These are phyloP conservation scores for Torymus texanus DNA, from an alignment of 2,888 invertebrate species.

Conservation along the genomic window DNA sequence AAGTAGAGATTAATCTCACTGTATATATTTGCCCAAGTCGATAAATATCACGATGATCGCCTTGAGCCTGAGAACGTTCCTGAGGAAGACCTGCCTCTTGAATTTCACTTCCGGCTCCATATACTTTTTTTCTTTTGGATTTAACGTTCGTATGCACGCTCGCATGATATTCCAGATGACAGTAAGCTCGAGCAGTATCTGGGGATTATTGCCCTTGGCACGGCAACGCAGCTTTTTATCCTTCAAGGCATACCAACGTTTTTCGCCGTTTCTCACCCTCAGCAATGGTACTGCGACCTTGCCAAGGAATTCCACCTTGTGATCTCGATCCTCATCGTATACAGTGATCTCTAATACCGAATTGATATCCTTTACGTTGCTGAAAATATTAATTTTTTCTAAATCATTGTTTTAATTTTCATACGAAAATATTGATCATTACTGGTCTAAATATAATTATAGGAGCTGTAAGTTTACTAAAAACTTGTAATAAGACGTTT, in stretches of 20 bases:
- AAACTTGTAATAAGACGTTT: too few relatives aligned
- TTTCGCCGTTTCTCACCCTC: conserved; percentile 90
- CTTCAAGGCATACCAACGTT: conserved; percentile 96
- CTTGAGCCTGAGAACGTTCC: conserved; percentile 94
- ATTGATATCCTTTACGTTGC: conserved; percentile 96
- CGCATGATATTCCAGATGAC: conserved; percentile 95
- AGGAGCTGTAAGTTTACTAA: too few relatives aligned
- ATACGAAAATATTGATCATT: too few relatives aligned
- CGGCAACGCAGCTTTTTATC: conserved; percentile 93
- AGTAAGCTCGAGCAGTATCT: conserved; percentile 93
- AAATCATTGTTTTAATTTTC: not conserved
- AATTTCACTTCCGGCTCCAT: conserved; percentile 97
- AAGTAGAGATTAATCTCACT: conserved; percentile 79
- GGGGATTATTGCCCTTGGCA: conserved; percentile 94
- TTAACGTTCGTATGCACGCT: conserved; percentile 94
- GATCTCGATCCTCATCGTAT: conserved; percentile 97
- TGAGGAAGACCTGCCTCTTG: conserved; percentile 94
- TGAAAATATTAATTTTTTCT: conserved; percentile 71
- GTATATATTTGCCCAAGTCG: conserved; percentile 92
- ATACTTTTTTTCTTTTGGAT: conserved; percentile 96
- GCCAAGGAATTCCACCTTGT: conserved; percentile 98
- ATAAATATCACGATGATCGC: conserved; percentile 91
- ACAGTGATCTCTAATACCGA: conserved; percentile 96
- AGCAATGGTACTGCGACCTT: conserved; percentile 92
- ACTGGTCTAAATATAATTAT: too few relatives aligned